phyloP scores from a whole-genome alignment of 2,113 vertebrate species.

The Lipotes vexillifer region DNA sequence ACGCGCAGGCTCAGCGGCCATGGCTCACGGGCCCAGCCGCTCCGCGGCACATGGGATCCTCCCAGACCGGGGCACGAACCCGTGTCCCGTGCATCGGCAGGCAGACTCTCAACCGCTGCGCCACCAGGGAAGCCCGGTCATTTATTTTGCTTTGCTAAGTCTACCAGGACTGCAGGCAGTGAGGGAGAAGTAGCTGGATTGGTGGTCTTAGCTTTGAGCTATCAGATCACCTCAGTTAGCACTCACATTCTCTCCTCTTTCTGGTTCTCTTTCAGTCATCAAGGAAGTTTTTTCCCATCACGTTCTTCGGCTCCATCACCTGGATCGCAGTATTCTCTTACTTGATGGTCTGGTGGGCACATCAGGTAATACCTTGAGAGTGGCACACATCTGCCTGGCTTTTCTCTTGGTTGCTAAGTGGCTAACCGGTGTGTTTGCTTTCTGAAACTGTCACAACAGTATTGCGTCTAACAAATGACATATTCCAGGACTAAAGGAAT shows the following conservation, averaged over 20 bases:
- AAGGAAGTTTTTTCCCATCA: slow-evolving; percentile 90
- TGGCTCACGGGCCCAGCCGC: too few relatives aligned
- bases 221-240: accelerated
- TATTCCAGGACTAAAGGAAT: background rate
- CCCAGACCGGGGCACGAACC: too few relatives aligned
- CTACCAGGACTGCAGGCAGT: background rate
- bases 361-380: slow-evolving; percentile 88
- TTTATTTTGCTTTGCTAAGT: background rate
- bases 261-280: slow-evolving; percentile 83
- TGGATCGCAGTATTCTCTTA: slow-evolving; percentile 98
- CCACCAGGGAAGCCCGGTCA: too few relatives aligned
- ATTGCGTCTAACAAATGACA: background rate
- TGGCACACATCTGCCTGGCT: background rate
- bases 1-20: too few relatives aligned
- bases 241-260: background rate
- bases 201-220: background rate
- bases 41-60: too few relatives aligned
- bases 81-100: too few relatives aligned
- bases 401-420: background rate
- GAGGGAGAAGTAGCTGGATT: too few relatives aligned
- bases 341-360: slow-evolving; percentile 99
- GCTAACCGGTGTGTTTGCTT: background rate
- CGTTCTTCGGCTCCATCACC: slow-evolving; percentile 92
- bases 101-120: too few relatives aligned
- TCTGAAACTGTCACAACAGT: background rate